These are phyloP conservation scores for Silvanus unidentatus DNA, from an alignment of 2,888 invertebrate species.

Conservation along the genomic window DNA sequence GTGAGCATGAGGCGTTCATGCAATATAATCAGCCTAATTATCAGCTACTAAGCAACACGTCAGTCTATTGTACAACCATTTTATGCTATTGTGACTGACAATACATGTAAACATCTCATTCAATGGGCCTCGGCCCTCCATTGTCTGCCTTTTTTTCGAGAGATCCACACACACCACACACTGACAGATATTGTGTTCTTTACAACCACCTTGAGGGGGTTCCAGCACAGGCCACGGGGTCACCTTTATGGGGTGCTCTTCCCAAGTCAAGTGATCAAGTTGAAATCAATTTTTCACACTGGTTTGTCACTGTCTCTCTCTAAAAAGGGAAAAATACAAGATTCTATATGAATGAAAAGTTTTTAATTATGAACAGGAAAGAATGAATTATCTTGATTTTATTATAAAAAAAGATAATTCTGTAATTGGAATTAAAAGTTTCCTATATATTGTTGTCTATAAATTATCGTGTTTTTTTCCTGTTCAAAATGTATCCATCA, in stretches of 20 bases:
- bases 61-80: constrained; percentile 35
- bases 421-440: no score
- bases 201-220: constrained; percentile 13
- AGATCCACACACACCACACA: not conserved
- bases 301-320: no score
- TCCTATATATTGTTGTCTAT: no score
- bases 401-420: no score
- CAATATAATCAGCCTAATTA: constrained; percentile 44
- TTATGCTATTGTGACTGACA: constrained; percentile 39
- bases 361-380: no score
- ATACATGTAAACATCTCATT: constrained; percentile 40
- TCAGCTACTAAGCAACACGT: constrained; percentile 34
- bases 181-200: constrained; percentile 15
- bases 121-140: constrained; percentile 20
- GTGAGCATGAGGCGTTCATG: constrained; percentile 33
- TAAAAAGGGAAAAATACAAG: no score
- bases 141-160: not conserved
- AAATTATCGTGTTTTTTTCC: constrained; percentile 11
- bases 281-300: no score
- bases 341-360: no score
- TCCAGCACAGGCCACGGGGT: constrained; percentile 17
- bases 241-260: no score
- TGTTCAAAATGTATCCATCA: not conserved
- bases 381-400: no score
- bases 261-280: constrained; percentile 40